Conservation (phyloP, 2,113 vertebrate species). For the Alouatta palliata region DNA sequence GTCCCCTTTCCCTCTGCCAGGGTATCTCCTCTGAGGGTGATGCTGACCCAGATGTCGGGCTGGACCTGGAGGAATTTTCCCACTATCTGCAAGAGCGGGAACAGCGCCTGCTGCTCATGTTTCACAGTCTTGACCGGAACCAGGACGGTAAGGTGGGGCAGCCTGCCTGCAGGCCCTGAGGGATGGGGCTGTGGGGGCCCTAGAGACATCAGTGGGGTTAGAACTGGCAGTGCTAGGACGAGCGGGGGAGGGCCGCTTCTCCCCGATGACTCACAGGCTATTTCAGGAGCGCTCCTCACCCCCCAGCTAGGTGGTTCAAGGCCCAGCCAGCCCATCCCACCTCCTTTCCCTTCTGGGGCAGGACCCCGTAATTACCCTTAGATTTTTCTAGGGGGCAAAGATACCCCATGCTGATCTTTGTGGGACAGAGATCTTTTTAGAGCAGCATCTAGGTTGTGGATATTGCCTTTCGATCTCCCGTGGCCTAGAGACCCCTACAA, state of each 20-base stretch:
- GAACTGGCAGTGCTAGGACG: not conserved
- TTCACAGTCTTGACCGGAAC: slow-evolving; percentile 91
- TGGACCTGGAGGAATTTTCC: slow-evolving; percentile 91
- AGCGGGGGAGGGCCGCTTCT: not conserved
- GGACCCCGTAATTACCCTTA: not conserved
- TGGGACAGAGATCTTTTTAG: not conserved
- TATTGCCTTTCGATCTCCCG: not conserved
- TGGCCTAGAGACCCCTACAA: not conserved
- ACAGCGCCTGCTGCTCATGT: slow-evolving; percentile 90
- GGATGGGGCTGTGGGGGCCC: not conserved
- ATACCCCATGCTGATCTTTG: not conserved
- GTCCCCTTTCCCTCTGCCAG: slow-evolving; percentile 64
- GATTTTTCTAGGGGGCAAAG: not conserved
- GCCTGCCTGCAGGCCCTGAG: not conserved
- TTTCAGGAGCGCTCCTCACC: slow-evolving; percentile 57
- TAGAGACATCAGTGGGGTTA: not conserved
- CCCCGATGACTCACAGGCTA: slow-evolving; percentile 67
- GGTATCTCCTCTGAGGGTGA: slow-evolving; percentile 86
- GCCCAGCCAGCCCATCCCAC: not conserved
- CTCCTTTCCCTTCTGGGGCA: not conserved
- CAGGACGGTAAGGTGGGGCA: slow-evolving; percentile 85
- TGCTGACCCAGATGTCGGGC: slow-evolving; percentile 85
- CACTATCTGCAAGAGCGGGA: slow-evolving; percentile 89
- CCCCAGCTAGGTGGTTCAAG: slow-evolving; percentile 44
- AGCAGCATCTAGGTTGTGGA: not conserved